These are phyloP conservation scores for Atethmia centrago DNA, from an alignment of 2,888 invertebrate genomes.

Conservation along the genomic window DNA sequence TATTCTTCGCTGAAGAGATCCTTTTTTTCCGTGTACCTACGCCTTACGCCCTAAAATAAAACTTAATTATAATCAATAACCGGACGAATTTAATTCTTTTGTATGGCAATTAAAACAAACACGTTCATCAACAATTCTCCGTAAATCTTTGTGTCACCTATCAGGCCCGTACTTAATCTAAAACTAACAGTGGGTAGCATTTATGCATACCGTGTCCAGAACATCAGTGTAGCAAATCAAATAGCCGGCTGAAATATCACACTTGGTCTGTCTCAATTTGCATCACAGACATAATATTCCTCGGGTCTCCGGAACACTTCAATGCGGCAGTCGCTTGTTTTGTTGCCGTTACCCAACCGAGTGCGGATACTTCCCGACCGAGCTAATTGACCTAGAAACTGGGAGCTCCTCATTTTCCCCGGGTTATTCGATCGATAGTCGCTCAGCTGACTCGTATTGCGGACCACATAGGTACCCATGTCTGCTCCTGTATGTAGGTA, in stretches of 20 bases:
- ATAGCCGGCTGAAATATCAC: slow-evolving; percentile 42
- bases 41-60: not conserved
- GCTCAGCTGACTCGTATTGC: slow-evolving; percentile 72
- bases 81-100: slow-evolving; percentile 14
- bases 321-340: slow-evolving; percentile 64
- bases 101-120: slow-evolving; percentile 10
- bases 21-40: too few relatives aligned
- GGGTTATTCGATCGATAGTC: slow-evolving; percentile 74
- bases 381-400: not conserved
- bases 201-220: not conserved
- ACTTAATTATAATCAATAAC: slow-evolving; percentile 1
- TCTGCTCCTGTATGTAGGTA: slow-evolving; percentile 11
- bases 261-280: slow-evolving; percentile 47
- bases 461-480: slow-evolving; percentile 40
- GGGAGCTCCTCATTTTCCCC: slow-evolving; percentile 46
- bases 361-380: slow-evolving; percentile 6
- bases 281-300: slow-evolving; percentile 50
- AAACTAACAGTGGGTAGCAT: slow-evolving; percentile 12
- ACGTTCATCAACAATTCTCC: not conserved
- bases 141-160: slow-evolving; percentile 33
- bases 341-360: slow-evolving; percentile 63
- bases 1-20: too few relatives aligned
- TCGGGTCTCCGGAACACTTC: slow-evolving; percentile 41
- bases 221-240: slow-evolving; percentile 15
- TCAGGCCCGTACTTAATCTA: slow-evolving; percentile 25